Evolutionary conservation across 2,113 vertebrate species (phyloP), one percentile per base, ranked within the genome.

Genomic region (Acrocephalus arundinaceus): DNA sequence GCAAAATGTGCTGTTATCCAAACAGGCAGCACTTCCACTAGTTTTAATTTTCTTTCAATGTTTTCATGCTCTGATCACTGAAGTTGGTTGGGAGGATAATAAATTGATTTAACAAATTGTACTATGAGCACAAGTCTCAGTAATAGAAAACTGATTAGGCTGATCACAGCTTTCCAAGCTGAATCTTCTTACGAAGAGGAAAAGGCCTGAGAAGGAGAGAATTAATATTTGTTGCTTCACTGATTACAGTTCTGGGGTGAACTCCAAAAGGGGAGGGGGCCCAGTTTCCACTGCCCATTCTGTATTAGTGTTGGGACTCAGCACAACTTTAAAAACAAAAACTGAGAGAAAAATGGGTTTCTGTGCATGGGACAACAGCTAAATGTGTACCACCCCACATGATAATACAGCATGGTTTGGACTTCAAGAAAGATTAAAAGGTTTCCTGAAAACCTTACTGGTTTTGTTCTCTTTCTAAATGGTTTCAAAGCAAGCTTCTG

Each of bases 31-130:
- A 86, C 86, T 96, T 96, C 86, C 83, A 92, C 87, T 80, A 87
- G 95, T 96, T 98, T 97, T 97, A 97, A 98, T 97, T 98, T 97
- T 96, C 88, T 92, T 95, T 92, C 97, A 96, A 19, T 95, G 95
- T 92, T 88, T 88, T 62, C 48, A 85, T n/a, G 48, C 65, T 96
- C 97, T 96, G 88, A 95, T 97, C 85, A 87, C 74, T 96, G 86
- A 91, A 87, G 86, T 13, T 72, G 88, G 87, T 75, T 91, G 94
- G 81, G 63, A 97, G 91, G 90, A 94, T 80, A 95, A 96, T 96
- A 97, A 97, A 97, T 96, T 90, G 94, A 93, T 97, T 94, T 96
- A 97, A 95, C 89, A 97, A 94, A 95, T 93, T 87, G 91, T 88
- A 80, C 22, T 63, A 62, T 14, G 62, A 97, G 93, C 95, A 95